These are phyloP conservation scores for Halcyon badia DNA, from an alignment of 2,797 vertebrate genomes.

Conservation along the genomic window DNA sequence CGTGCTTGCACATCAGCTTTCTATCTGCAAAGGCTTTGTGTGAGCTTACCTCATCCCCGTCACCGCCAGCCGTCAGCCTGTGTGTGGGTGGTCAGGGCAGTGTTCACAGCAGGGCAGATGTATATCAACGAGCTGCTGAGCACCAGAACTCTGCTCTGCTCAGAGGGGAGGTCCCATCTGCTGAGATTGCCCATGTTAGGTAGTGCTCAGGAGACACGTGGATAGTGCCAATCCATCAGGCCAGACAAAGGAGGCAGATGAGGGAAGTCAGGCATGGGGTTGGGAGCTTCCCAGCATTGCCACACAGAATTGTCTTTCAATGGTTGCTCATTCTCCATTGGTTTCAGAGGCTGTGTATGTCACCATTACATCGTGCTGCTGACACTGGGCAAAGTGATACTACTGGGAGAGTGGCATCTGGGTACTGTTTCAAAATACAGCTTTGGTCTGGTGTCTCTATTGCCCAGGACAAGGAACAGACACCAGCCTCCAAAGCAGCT, in stretches of 20 bases:
- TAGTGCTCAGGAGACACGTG: neutral
- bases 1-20: neutral
- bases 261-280: neutral
- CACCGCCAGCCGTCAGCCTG: neutral
- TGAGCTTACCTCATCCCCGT: neutral
- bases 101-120: accelerated
- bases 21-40: neutral
- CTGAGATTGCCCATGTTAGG: neutral
- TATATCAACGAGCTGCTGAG: neutral
- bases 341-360: neutral
- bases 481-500: neutral
- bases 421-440: neutral
- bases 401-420: neutral
- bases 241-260: neutral
- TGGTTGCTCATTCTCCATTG: neutral
- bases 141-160: neutral
- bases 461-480: neutral
- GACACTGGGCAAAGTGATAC: neutral
- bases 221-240: neutral
- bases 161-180: neutral
- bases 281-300: neutral
- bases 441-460: neutral
- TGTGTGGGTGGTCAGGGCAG: neutral
- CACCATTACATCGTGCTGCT: neutral
- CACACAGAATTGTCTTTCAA: accelerated